These are phyloP conservation scores for Micropoecilia bifurca DNA, from an alignment of 2,797 vertebrate species.

Conservation along the genomic window DNA sequence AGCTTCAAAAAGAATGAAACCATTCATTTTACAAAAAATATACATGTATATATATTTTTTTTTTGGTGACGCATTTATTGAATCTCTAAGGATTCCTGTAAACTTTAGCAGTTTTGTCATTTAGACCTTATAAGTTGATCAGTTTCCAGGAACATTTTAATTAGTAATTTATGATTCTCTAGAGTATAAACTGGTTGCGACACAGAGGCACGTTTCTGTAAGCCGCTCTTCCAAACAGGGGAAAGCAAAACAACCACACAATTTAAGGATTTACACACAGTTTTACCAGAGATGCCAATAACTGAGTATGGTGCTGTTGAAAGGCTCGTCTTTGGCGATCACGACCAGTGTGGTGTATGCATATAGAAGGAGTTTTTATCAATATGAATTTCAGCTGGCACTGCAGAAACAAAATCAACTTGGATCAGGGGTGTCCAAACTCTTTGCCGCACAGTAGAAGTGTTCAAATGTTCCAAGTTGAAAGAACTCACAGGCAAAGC, in stretches of 20 bases:
- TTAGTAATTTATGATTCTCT: neutral
- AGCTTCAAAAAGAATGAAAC: neutral
- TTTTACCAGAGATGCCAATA: neutral
- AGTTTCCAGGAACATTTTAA: neutral
- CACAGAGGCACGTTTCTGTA: neutral
- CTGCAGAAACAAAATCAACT: constrained; percentile 4
- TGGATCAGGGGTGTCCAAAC: neutral
- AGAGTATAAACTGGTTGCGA: neutral
- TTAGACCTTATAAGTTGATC: neutral
- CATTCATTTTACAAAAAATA: neutral
- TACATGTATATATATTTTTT: neutral
- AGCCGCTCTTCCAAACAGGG: neutral
- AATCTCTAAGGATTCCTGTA: neutral
- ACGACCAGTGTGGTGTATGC: constrained; percentile 1
- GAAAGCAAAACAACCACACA: neutral
- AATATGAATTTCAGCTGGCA: neutral
- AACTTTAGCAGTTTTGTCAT: neutral
- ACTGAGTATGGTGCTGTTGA: neutral
- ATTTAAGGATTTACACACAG: neutral
- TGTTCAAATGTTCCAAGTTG: neutral
- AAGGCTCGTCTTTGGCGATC: constrained; percentile 49
- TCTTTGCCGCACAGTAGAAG: neutral
- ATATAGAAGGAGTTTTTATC: neutral
- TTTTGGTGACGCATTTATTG: neutral
- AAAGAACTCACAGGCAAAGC: too few relatives aligned